Evolutionary conservation across 2,888 invertebrate species (phyloP).

Genomic region (Amblyjoppa fuscipennis): DNA sequence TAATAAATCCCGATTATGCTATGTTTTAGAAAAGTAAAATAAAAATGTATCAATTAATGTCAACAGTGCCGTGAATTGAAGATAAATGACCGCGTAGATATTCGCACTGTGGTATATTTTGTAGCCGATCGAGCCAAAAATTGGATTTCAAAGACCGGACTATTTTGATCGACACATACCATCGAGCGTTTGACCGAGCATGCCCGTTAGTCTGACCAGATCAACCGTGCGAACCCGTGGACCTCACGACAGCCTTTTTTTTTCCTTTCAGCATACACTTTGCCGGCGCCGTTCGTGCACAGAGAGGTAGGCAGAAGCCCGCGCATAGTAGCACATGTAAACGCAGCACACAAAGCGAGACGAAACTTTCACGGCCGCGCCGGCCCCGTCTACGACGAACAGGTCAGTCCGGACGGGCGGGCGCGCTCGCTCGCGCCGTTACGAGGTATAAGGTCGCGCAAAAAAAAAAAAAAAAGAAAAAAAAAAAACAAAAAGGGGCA

Average conservation of each 20-base stretch:
- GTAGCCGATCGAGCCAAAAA: not conserved
- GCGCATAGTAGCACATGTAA: slow-evolving; percentile 34
- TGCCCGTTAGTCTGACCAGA: not conserved
- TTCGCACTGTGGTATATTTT: not conserved
- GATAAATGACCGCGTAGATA: not conserved
- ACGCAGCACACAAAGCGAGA: slow-evolving; percentile 63
- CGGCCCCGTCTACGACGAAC: slow-evolving; percentile 76
- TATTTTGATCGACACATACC: not conserved
- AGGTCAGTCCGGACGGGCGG: slow-evolving; percentile 75
- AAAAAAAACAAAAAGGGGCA: slow-evolving; percentile 27
- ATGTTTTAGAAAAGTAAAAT: not conserved
- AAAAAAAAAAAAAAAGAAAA: slow-evolving; percentile 19
- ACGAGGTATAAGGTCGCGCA: slow-evolving; percentile 67
- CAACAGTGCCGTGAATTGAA: not conserved
- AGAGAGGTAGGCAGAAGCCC: not conserved
- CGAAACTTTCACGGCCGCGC: slow-evolving; percentile 83
- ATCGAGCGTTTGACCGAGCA: not conserved
- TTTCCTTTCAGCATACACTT: not conserved
- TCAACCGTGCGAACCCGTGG: slow-evolving; percentile 10
- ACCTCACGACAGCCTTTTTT: not conserved
- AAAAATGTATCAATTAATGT: not conserved
- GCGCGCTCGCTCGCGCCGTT: slow-evolving; percentile 42
- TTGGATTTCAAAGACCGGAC: not conserved
- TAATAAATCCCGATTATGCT: not conserved
- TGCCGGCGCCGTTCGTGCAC: not conserved